Evolutionary conservation across 2,113 vertebrate genomes (phyloP).

Genomic region (Hyaena hyaena): DNA sequence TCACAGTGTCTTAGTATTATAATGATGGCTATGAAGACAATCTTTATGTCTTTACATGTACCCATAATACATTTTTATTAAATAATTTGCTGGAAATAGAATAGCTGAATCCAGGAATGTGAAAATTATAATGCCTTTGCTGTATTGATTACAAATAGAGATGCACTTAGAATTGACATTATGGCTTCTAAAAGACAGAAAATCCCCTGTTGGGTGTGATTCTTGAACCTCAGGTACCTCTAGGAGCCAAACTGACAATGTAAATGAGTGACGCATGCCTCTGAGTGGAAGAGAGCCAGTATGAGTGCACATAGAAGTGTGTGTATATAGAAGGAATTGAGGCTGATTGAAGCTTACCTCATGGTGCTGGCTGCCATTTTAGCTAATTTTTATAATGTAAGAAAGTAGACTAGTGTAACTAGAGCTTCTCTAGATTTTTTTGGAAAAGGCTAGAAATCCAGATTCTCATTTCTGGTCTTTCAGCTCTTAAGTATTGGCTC

Average conservation of each 20-base stretch:
- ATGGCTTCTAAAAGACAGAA: slow-evolving; percentile 2
- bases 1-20: neutral
- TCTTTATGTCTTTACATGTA: neutral
- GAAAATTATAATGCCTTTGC: neutral
- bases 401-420: neutral
- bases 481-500: neutral
- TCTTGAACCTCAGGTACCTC: neutral
- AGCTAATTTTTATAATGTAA: neutral
- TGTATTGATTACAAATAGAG: neutral
- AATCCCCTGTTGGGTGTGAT: neutral
- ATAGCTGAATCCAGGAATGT: neutral
- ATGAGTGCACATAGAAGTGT: neutral
- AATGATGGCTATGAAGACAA: neutral
- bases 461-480: neutral
- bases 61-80: neutral
- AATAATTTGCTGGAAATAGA: slow-evolving; percentile 30
- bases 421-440: neutral
- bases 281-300: too few species aligned
- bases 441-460: neutral
- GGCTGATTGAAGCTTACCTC: too few species aligned
- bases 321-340: neutral
- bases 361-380: neutral
- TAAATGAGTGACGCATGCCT: neutral
- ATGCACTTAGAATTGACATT: neutral
- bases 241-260: neutral